Base-by-base conservation (phyloP, 2,888 invertebrate species). In the Fragum whitleyi region DNA sequence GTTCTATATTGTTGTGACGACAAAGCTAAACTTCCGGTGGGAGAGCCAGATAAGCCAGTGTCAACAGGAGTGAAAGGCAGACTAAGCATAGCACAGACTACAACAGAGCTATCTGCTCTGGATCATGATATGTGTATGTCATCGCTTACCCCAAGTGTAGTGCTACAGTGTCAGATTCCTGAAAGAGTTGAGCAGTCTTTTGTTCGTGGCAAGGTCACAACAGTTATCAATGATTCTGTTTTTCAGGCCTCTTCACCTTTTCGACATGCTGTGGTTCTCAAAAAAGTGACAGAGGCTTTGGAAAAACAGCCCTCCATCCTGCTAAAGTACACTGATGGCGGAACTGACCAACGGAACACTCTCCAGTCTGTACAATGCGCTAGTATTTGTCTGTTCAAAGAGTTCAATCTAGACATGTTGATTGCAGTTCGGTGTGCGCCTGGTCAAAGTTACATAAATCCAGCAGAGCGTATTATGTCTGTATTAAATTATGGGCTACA, bases 391-490 rank as follows among this genome's bases (percentile, higher is more conserved):
- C 39, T 76, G 0, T 83, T 83, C 39, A 32, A 29, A 29, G 81
- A 81, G 23, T 36, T 71, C 3, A 47, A 81, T 42, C 26, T 81
- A 36, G 79, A 79, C 16, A 70, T 79, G 76, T 23, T 79, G 0
- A 68, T 79, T 26, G 21, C 32, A 5, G 76, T 29, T 16, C 0
- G 83, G 21, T 83, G 79, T 74, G 79, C 83, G 0, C 79, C 79
- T 14, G 79, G 83, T 2, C 76, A 83, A n/a, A 79, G 83, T 57
- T 83, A 42, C 36, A 16, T n/a, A n/a, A 79, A 83, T 47, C 76
- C 83, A 19, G 79, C 77, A 1, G 79, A 79, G 51, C 39, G 83
- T 16, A 42, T 79, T 5, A 83, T 83, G 79, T 57, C 74, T 11
- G 36, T 83, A 16, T 29, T 83, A 11, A 83, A 79, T 39, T 28